Evolutionary conservation across 2,797 vertebrate genomes (phyloP), one percentile per base, ranked within the genome.

Genomic region (Centroberyx gerrardi): DNA sequence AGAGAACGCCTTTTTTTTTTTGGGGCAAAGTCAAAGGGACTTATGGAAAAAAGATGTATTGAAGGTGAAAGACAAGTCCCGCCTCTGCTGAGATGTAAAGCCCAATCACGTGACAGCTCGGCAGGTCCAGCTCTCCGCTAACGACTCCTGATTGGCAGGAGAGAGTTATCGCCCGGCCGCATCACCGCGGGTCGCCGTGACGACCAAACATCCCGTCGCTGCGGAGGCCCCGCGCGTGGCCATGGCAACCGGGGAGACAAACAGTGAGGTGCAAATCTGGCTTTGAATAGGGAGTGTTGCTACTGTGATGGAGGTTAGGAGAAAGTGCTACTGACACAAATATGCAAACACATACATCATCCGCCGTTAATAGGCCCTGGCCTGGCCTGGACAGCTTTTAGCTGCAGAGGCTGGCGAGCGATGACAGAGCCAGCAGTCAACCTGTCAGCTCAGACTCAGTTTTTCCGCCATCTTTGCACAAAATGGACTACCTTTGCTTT

Each of bases 321-420:
- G 77, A 90, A 91, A 87, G 87, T 85, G 72, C 85, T 80, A 65
- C 88, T 84, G 86, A 89, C 80, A 81, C 75, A 87, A 88, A 88
- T 82, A 81, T 84, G 72, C 87, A 88, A 90, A 92, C 88, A 78
- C 87, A 83, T 88, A 87, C 84, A 88, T 90, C 87, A 92, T 65
- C 60, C 4, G 18, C 63, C 56, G 80, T 87, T 86, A 89, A 88
- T 86, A 85, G 78, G 79, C 75, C 79, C 63, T 79, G 80, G 87
- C 86, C 68, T 77, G 38, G 76, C 62, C 67, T 68, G 78, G 49
- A 38, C 48, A 14, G 48, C 33, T 65, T 36, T 52, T 58, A 51
- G 44, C 18, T 33, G 55, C 67, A 51, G 46, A 51, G 29, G 17
- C 38, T 48, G 31, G 73, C 76, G 27, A 4, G 52, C 42, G 85